Base-by-base conservation (phyloP, 2,797 vertebrate species). In the Alcedo atthis region DNA sequence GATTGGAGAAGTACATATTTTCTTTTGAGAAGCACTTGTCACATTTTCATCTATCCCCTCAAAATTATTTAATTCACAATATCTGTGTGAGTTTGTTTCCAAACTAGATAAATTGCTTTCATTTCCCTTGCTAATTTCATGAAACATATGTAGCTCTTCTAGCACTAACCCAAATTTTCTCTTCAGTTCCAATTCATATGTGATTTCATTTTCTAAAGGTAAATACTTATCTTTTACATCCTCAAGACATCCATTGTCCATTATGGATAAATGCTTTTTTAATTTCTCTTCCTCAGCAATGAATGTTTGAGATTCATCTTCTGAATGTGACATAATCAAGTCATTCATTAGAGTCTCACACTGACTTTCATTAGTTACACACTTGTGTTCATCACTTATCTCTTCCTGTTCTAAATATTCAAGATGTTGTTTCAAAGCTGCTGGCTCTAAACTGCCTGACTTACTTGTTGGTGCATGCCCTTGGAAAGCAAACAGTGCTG, bases 91-190 rank as follows among this genome's bases (percentile, higher is more conserved):
- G 54, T 93, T 89, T 97, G 92, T 81, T 97, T 96, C 75, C 92
- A 89, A 24, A 77, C 83, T 71, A 61, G n/a, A 93, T 71, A 94
- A 75, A 82, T 40, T 87, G 74, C 84, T 95, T 94, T 97, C 85
- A 55, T 97, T 95, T 93, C 89, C 96, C 73, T 79, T 96, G 93
- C 97, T 98, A 96, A 98, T 98, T 75, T 98, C 96, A 92, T 98
- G 98, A 97, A 98, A 99, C 92, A 98, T 92, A 42, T 5, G 93
- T 92, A 99, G 96, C 96, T 99, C 98, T 96, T 98, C 97, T 76
- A 99, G 80, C 37, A 99, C 98, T 89, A 97, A 93, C 97, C 98
- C 96, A 78, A 98, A 99, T 92, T 97, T 95, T 53, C 95, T 96
- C 91, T 98, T 98, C 97, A 98, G 97, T 91, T 98, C 97, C 95